phyloP scores from a whole-genome alignment of 2,888 invertebrate species.

The Epinotia bilunana region DNA sequence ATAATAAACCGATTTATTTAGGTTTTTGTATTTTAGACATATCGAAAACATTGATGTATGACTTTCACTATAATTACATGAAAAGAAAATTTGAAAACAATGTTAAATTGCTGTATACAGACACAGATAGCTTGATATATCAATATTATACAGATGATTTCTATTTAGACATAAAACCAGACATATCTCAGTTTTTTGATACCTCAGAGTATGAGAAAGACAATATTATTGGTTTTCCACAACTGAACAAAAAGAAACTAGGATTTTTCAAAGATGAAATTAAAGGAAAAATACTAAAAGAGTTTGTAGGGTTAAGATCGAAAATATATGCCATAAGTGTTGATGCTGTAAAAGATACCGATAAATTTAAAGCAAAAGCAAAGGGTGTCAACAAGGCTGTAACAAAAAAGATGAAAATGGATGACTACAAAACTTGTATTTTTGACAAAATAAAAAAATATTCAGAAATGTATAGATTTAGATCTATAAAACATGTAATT shows the following conservation, averaged over 20 bases:
- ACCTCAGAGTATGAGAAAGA: neutral
- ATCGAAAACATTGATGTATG: slow-evolving; percentile 44
- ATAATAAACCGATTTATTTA: slow-evolving; percentile 44
- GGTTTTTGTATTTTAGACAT: slow-evolving; percentile 36
- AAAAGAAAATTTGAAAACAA: slow-evolving; percentile 20
- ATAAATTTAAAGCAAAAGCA: slow-evolving; percentile 46
- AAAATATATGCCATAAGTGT: slow-evolving; percentile 53
- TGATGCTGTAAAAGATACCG: slow-evolving; percentile 36
- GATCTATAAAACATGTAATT: slow-evolving; percentile 47
- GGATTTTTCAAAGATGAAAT: slow-evolving; percentile 55
- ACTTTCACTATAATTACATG: slow-evolving; percentile 44
- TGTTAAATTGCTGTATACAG: slow-evolving; percentile 48
- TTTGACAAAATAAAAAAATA: slow-evolving; percentile 40
- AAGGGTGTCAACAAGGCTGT: slow-evolving; percentile 49
- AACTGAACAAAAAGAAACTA: neutral
- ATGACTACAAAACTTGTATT: slow-evolving; percentile 47
- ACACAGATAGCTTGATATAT: slow-evolving; percentile 53
- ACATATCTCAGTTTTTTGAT: neutral
- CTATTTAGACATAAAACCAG: slow-evolving; percentile 43
- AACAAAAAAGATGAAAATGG: slow-evolving; percentile 45
- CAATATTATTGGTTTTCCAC: neutral
- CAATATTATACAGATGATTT: slow-evolving; percentile 49
- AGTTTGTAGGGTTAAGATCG: slow-evolving; percentile 53
- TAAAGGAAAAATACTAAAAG: slow-evolving; percentile 49
- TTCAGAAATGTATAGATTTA: slow-evolving; percentile 45